These are phyloP conservation scores for Microcebus lehilahytsara DNA, from an alignment of 2,113 vertebrate species.

Conservation along the genomic window DNA sequence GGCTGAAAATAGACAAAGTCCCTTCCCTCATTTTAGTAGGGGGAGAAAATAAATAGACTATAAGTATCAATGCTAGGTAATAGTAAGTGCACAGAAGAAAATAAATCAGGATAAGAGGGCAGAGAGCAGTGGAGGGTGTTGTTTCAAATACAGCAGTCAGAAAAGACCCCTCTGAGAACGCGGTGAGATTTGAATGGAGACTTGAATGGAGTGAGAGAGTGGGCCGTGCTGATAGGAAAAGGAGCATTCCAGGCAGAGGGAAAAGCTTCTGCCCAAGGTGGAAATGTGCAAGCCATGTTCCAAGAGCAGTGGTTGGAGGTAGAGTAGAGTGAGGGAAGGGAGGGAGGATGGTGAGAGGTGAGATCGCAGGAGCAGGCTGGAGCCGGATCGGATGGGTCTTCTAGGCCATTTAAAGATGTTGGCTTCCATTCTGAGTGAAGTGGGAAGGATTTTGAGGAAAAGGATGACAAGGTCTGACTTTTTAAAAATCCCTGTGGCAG, in stretches of 20 bases:
- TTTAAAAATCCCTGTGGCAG: neutral
- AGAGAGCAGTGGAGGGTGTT: neutral
- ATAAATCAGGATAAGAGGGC: neutral
- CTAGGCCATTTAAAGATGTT: neutral
- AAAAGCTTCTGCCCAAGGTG: neutral
- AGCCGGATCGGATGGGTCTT: no score
- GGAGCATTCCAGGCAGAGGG: neutral
- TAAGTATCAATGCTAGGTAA: neutral
- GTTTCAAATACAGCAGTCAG: neutral
- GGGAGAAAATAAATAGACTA: neutral
- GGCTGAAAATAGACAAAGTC: neutral
- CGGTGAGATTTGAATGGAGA: neutral
- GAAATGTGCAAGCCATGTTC: neutral
- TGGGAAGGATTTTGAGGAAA: neutral
- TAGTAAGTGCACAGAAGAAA: neutral
- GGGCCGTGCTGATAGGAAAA: neutral
- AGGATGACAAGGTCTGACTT: neutral
- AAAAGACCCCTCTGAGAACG: neutral
- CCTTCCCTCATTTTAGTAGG: neutral
- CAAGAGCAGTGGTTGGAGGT: neutral
- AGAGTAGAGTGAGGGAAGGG: neutral
- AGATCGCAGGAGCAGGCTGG: neutral
- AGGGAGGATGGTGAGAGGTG: no score
- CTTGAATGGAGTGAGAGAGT: neutral
- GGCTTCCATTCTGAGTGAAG: neutral